phyloP scores from a whole-genome alignment of 2,888 invertebrate species.

The Psylliodes chrysocephalus region DNA sequence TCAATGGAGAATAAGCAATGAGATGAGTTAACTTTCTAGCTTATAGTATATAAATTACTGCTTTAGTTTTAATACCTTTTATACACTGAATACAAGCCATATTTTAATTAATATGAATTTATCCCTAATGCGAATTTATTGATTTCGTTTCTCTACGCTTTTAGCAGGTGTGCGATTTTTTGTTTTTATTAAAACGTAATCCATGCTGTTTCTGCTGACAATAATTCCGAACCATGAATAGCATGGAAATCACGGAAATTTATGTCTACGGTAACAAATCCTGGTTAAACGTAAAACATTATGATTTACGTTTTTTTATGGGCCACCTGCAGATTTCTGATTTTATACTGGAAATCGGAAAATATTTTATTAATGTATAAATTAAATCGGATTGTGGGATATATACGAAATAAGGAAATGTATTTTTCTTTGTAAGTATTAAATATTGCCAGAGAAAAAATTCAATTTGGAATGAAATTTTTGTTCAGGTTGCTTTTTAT shows the following conservation, averaged over 20 bases:
- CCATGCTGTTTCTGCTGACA: conserved; percentile 13
- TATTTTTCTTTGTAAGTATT: neutral
- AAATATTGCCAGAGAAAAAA: neutral
- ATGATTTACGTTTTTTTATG: conserved; percentile 28
- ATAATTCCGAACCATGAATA: conserved; percentile 13
- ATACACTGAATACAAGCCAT: too few species aligned
- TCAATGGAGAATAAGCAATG: too few species aligned
- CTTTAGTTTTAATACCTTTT: too few species aligned
- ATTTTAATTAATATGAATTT: too few species aligned
- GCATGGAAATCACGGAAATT: conserved; percentile 14
- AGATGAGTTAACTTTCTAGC: too few species aligned
- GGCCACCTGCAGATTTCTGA: conserved; percentile 18
- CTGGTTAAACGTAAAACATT: conserved; percentile 22
- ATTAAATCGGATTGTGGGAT: conserved; percentile 1
- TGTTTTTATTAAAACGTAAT: conserved; percentile 10
- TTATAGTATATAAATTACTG: too few species aligned
- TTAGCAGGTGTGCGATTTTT: conserved; percentile 16
- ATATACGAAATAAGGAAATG: neutral
- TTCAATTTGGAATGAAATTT: too few species aligned
- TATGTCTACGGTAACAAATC: conserved; percentile 18
- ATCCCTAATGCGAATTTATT: neutral
- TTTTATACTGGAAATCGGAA: neutral
- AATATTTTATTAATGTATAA: conserved; percentile 2
- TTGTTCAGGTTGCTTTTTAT: too few species aligned
- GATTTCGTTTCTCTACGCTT: neutral